phyloP scores from a whole-genome alignment of 30 jellyfish, hydroid and myxozoan genomes.

The Catostylus mosaicus region DNA sequence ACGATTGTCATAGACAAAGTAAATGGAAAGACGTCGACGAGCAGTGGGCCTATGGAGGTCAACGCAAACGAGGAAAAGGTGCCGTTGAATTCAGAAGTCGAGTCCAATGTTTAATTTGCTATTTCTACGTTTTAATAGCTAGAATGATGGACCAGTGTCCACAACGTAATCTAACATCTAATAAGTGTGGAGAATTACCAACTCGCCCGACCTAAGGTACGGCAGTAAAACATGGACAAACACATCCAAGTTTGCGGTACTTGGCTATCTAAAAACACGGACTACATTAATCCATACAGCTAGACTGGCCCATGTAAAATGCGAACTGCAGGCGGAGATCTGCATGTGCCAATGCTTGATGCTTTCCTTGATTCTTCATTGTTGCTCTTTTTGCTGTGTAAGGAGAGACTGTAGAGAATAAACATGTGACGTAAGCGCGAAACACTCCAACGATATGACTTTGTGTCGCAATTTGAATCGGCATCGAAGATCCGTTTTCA shows the following conservation, averaged over 20 bases:
- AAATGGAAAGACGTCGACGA: constrained; percentile 44
- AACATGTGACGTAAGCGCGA: too few species aligned
- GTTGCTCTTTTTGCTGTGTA: too few species aligned
- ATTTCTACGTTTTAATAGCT: not conserved
- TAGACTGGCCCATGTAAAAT: too few species aligned
- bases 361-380: too few species aligned
- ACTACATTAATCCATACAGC: too few species aligned
- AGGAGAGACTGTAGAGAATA: too few species aligned
- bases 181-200: not conserved
- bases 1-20: constrained; percentile 55
- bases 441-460: too few species aligned
- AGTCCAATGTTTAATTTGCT: constrained; percentile 30
- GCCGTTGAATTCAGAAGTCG: constrained; percentile 35
- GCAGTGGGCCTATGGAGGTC: constrained; percentile 15
- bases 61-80: constrained; percentile 53
- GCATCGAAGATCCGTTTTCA: too few species aligned
- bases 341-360: too few species aligned
- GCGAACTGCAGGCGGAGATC: too few species aligned
- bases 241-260: not conserved
- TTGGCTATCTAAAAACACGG: not conserved
- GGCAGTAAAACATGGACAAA: not conserved
- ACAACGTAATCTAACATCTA: not conserved
- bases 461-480: too few species aligned
- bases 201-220: not conserved
- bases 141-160: not conserved